Percentiles rank a stretch among this genome's conserved stretches.
Evolutionary conservation across 1,140 invertebrate species (phyloP).

Genomic region (Caenorhabditis tropicalis): DNA sequence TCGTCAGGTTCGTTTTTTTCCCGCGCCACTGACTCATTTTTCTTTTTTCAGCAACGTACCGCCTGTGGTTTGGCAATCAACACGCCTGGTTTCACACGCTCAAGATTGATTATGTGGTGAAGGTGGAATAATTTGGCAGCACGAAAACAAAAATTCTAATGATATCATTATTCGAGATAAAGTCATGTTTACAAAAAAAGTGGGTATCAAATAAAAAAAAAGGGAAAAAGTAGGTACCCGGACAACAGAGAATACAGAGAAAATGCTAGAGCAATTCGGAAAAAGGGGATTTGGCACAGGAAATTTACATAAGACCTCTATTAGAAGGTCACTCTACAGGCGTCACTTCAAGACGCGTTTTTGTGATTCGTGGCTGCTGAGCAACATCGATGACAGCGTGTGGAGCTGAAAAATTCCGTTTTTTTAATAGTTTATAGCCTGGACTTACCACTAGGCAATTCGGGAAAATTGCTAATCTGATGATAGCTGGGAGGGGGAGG

Average conservation of each 20-base stretch:
- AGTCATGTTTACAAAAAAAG: background rate
- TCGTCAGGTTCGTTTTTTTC: constrained; percentile 48
- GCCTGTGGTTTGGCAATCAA: constrained; percentile 70
- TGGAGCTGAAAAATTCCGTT: background rate
- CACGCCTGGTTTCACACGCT: constrained; percentile 71
- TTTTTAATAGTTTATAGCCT: background rate
- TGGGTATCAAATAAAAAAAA: background rate
- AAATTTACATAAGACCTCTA: background rate
- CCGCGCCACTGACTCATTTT: background rate
- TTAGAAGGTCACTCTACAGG: background rate
- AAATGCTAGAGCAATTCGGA: constrained; percentile 7
- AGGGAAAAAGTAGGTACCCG: background rate
- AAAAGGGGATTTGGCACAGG: background rate
- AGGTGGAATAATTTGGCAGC: background rate
- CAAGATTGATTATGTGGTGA: constrained; percentile 60
- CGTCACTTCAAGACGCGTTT: constrained; percentile 7
- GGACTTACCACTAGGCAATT: constrained; percentile 18
- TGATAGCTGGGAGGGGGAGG: constrained; percentile 43
- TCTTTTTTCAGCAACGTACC: constrained; percentile 30
- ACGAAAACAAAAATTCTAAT: no score
- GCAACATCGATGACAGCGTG: constrained; percentile 18
- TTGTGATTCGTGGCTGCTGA: constrained; percentile 18
- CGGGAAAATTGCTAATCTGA: constrained; percentile 33
- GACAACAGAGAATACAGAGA: background rate
- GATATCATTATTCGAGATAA: constrained; percentile 13